Evolutionary conservation across 2,113 vertebrate species (phyloP).

Genomic region (Calyptomena viridis): DNA sequence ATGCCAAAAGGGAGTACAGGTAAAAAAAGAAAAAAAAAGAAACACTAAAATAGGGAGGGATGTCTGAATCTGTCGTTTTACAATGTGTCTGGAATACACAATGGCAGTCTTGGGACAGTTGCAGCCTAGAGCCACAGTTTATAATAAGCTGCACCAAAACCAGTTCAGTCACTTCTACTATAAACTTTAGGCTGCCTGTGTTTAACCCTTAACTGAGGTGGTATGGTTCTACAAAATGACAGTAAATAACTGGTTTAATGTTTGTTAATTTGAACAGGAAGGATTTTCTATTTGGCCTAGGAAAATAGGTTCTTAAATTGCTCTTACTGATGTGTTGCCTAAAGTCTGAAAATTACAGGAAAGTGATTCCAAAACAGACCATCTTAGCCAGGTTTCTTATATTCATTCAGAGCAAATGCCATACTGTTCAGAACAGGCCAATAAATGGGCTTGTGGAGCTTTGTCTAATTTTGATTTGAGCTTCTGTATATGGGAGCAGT

Average conservation of each 20-base stretch:
- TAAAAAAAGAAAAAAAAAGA: neutral
- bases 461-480: neutral
- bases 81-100: constrained; percentile 29
- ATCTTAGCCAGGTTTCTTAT: neutral
- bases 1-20: neutral
- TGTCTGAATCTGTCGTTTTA: constrained; percentile 30
- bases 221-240: neutral
- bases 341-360: too few relatives aligned
- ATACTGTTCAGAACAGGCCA: neutral
- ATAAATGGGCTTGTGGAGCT: neutral
- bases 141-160: neutral
- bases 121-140: constrained; percentile 46
- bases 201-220: constrained; percentile 28
- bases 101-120: constrained; percentile 39
- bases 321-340: neutral
- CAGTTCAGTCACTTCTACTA: constrained; percentile 14
- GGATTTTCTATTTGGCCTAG: neutral
- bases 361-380: neutral
- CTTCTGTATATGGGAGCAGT: neutral
- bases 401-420: neutral
- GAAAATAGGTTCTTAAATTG: neutral
- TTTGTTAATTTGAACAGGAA: neutral
- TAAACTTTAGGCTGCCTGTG: neutral
- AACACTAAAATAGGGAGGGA: neutral
- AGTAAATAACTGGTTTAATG: neutral